phyloP scores from a whole-genome alignment of 2,888 invertebrate species.

The Euplexia lucipara region DNA sequence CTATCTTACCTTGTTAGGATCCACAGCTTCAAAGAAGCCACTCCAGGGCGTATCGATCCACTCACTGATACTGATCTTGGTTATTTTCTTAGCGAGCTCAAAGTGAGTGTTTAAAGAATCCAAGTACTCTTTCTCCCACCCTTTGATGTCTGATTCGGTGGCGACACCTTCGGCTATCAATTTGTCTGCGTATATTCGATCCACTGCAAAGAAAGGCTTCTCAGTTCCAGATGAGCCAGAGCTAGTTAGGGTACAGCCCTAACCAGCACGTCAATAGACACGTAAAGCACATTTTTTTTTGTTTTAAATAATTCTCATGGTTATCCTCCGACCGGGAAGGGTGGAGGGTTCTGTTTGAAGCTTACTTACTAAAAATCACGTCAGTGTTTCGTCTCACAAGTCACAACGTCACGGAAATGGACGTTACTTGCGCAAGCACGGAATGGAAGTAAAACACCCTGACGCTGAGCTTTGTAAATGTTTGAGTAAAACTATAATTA shows the following conservation, averaged over 20 bases:
- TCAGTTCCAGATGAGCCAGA: background rate
- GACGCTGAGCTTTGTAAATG: too few species aligned
- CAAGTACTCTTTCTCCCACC: constrained; percentile 85
- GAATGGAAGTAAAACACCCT: background rate
- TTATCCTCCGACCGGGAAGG: too few species aligned
- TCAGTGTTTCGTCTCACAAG: too few species aligned
- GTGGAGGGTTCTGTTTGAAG: too few species aligned
- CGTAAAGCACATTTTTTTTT: too few species aligned
- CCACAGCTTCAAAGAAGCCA: constrained; percentile 95
- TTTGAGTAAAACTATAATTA: too few species aligned
- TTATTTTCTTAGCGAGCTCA: constrained; percentile 85
- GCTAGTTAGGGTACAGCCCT: too few species aligned
- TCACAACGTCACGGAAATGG: too few species aligned
- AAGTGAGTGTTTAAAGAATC: constrained; percentile 85
- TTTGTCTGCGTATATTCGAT: constrained; percentile 94
- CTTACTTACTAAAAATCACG: too few species aligned
- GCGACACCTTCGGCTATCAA: constrained; percentile 94
- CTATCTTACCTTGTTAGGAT: constrained; percentile 94
- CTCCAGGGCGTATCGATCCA: constrained; percentile 99
- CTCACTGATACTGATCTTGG: constrained; percentile 94
- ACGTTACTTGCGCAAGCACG: too few species aligned
- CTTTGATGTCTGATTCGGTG: constrained; percentile 92
- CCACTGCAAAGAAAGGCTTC: constrained; percentile 80
- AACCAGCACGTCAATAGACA: too few species aligned
- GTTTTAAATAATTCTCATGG: too few species aligned